These are phyloP conservation scores for Pseudomyrmex pallidus DNA, from an alignment of 1,140 invertebrate species.

Conservation along the genomic window DNA sequence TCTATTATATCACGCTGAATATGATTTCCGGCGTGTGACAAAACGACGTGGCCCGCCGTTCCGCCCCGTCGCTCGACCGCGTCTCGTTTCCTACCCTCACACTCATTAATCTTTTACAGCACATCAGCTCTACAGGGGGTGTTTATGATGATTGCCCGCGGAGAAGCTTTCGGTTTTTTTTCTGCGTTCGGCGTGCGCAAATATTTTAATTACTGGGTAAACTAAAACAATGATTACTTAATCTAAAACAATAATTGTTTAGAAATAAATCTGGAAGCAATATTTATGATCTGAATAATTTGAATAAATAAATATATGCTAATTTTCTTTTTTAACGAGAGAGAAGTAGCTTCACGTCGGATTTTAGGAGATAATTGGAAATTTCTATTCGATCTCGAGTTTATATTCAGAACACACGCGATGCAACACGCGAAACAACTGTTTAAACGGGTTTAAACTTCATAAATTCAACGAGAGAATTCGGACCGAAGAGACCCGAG, in stretches of 20 bases:
- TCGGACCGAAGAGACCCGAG: neutral
- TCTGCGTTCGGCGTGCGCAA: too few relatives aligned
- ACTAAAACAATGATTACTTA: neutral
- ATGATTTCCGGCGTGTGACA: conserved; percentile 57
- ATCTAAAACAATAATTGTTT: neutral
- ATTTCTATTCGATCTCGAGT: neutral
- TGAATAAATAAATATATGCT: too few relatives aligned
- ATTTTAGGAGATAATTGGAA: neutral
- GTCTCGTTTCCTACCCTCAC: neutral
- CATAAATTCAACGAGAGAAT: neutral
- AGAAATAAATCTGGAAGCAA: too few relatives aligned
- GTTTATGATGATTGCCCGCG: neutral
- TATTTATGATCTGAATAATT: too few relatives aligned
- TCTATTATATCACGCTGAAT: conserved; percentile 66
- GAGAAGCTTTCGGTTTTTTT: neutral
- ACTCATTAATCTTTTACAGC: conserved; percentile 12
- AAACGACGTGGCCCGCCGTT: conserved; percentile 22
- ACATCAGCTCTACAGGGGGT: neutral
- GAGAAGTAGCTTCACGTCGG: neutral
- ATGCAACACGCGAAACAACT: conserved; percentile 2
- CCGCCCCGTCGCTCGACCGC: neutral
- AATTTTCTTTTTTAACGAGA: neutral
- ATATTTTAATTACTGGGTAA: too few relatives aligned
- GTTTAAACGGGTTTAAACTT: conserved; percentile 8
- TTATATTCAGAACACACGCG: neutral